A percentile compares a stretch with the other conserved stretches of the same genome.
These are phyloP conservation scores for Bubo scandiacus DNA, from an alignment of 2,113 vertebrate species.

Conservation along the genomic window DNA sequence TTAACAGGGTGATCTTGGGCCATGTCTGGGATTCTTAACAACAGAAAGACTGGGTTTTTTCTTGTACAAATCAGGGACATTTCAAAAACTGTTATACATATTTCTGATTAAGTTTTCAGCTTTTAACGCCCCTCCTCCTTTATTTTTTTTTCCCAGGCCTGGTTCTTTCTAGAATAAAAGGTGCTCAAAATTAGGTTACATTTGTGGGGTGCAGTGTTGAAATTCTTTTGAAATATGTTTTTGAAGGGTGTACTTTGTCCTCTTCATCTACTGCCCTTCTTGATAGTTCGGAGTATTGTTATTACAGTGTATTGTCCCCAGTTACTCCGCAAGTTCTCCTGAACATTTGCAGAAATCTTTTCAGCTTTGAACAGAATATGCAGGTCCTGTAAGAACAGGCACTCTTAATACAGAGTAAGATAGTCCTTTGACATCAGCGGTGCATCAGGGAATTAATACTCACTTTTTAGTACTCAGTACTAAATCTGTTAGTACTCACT, in stretches of 20 bases:
- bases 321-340: not conserved
- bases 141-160: fast-evolving
- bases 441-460: not conserved
- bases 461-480: too few species aligned
- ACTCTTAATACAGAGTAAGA: not conserved
- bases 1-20: not conserved
- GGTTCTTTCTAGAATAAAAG: not conserved
- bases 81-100: not conserved
- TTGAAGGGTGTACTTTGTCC: not conserved
- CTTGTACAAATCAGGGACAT: not conserved
- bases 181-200: not conserved
- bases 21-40: not conserved
- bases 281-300: not conserved
- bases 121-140: not conserved
- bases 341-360: not conserved
- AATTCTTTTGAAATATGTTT: not conserved
- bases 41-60: not conserved
- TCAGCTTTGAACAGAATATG: not conserved
- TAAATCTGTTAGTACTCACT: not conserved
- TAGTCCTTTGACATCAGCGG: not conserved
- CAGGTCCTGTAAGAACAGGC: not conserved
- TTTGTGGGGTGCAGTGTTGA: not conserved
- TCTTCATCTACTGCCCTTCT: not conserved
- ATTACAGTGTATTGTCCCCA: not conserved
- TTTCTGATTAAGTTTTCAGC: not conserved